phyloP scores from a whole-genome alignment of 1,140 invertebrate genomes.

The Microplitis mediator region DNA sequence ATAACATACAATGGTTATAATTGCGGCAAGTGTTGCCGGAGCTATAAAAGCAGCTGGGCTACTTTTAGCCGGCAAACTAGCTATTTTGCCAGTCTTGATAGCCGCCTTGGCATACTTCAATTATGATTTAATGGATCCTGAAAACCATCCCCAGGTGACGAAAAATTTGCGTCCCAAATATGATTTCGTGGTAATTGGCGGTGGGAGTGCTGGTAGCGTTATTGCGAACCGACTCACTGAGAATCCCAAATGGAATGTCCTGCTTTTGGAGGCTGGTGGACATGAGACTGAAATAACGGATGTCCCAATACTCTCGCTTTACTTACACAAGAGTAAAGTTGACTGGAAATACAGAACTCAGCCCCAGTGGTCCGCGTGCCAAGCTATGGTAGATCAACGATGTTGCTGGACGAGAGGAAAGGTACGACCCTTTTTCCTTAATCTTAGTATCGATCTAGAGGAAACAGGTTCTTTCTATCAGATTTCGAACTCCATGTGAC shows the following conservation, averaged over 20 bases:
- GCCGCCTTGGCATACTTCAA: slow-evolving; percentile 82
- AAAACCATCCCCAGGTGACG: slow-evolving; percentile 75
- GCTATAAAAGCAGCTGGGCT: slow-evolving; percentile 75
- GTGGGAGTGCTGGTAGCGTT: slow-evolving; percentile 86
- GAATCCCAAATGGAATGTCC: slow-evolving; percentile 76
- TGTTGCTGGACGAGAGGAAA: slow-evolving; percentile 87
- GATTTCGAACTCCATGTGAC: too few relatives aligned
- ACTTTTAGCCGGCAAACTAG: slow-evolving; percentile 72
- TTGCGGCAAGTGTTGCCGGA: slow-evolving; percentile 60
- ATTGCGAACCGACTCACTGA: slow-evolving; percentile 84
- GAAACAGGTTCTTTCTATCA: too few relatives aligned
- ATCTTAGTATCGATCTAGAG: too few relatives aligned
- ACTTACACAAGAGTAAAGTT: slow-evolving; percentile 86
- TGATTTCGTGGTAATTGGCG: slow-evolving; percentile 81
- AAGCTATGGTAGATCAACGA: slow-evolving; percentile 79
- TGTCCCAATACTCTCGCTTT: slow-evolving; percentile 82
- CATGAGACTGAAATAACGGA: slow-evolving; percentile 83
- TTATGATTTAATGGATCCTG: slow-evolving; percentile 85
- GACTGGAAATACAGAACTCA: slow-evolving; percentile 94
- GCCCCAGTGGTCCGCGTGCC: slow-evolving; percentile 82
- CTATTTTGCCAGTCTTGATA: slow-evolving; percentile 78
- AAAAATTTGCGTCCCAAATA: slow-evolving; percentile 71
- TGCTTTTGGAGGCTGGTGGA: slow-evolving; percentile 87
- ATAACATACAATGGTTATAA: slow-evolving; percentile 38
- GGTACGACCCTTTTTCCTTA: slow-evolving; percentile 38